Conservation (phyloP, 1,140 invertebrate species). For the Anoplophora glabripennis region DNA sequence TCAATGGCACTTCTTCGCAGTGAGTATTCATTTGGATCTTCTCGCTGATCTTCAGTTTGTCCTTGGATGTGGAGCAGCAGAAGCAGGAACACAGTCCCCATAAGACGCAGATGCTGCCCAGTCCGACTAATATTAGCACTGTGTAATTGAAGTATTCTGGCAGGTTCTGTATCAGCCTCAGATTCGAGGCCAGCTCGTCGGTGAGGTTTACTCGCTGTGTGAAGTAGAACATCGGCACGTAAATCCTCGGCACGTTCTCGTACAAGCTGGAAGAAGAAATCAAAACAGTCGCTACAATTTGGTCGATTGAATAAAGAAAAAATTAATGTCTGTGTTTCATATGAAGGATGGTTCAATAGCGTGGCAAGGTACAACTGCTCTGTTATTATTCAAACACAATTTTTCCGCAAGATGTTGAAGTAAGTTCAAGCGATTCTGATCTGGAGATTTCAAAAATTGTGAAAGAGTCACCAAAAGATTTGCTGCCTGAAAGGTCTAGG, state of each 20-base stretch:
- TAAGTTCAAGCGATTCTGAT: no score
- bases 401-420: no score
- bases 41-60: not conserved
- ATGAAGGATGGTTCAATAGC: no score
- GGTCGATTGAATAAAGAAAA: not conserved
- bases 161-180: constrained; percentile 37
- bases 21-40: not conserved
- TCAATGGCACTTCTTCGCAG: not conserved
- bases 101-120: constrained; percentile 19
- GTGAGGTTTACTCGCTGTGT: constrained; percentile 34
- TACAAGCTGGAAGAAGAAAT: constrained; percentile 34
- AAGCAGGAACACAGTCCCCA: constrained; percentile 18
- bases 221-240: constrained; percentile 43
- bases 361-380: no score
- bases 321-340: no score
- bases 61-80: not conserved
- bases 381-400: no score
- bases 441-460: no score
- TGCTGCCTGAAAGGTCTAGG: no score
- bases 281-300: no score
- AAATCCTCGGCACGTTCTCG: constrained; percentile 37
- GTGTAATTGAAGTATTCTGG: constrained; percentile 31
- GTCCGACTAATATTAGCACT: constrained; percentile 16
- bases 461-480: no score
- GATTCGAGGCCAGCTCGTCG: constrained; percentile 33